A percentile compares a stretch with the other conserved stretches of the same genome.
phyloP scores from a whole-genome alignment of 2,888 invertebrate species.

The Stenurella melanura region DNA sequence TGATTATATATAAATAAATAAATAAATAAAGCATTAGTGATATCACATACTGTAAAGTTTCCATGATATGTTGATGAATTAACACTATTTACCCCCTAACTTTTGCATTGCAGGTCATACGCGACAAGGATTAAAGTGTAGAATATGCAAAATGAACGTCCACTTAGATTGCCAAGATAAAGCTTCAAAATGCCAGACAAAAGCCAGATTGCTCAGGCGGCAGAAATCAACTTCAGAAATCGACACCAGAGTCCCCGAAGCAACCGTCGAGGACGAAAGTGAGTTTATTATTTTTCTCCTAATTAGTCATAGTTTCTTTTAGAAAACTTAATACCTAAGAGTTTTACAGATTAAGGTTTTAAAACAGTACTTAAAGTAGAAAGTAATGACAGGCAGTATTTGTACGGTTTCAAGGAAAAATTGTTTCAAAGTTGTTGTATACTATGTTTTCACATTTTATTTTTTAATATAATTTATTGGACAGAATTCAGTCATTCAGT shows the following conservation, averaged over 20 bases:
- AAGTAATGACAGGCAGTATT: neutral
- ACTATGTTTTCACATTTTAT: no score
- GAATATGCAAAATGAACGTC: conserved; percentile 93
- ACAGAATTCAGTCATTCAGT: no score
- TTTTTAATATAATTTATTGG: no score
- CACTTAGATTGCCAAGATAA: conserved; percentile 92
- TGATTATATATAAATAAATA: no score
- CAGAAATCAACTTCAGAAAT: conserved; percentile 93
- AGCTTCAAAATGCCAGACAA: conserved; percentile 89
- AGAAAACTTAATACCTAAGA: conserved; percentile 7
- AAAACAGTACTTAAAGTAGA: conserved; percentile 27
- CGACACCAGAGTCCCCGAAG: conserved; percentile 82
- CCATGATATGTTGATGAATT: neutral
- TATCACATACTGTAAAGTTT: no score
- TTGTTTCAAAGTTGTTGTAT: no score
- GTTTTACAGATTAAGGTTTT: conserved; percentile 19
- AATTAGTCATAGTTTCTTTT: conserved; percentile 5
- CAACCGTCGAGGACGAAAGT: conserved; percentile 86
- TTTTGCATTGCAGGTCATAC: conserved; percentile 83
- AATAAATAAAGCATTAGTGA: no score
- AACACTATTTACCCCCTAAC: neutral
- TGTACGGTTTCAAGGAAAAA: neutral
- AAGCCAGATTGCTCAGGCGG: conserved; percentile 87
- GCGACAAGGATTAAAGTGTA: conserved; percentile 91
- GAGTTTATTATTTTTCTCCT: conserved; percentile 73